Conservation (phyloP, 2,113 vertebrate species). For the Tupaia chinensis region DNA sequence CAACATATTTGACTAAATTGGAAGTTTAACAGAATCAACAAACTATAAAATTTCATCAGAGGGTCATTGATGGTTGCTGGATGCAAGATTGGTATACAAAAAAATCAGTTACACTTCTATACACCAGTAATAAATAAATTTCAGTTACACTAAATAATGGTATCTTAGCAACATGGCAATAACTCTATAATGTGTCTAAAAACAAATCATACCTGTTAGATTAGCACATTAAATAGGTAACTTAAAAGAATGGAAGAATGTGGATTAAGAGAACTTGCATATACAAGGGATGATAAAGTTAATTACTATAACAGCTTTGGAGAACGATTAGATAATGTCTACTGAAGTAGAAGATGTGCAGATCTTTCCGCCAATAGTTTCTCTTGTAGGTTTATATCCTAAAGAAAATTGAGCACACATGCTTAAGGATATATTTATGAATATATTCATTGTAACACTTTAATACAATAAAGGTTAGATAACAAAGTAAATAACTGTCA, state of each 20-base stretch:
- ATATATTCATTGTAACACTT: neutral
- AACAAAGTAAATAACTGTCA: slow-evolving; percentile 28
- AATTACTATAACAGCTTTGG: neutral
- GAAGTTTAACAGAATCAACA: neutral
- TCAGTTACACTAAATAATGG: neutral
- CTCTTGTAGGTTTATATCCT: neutral
- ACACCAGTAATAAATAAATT: neutral
- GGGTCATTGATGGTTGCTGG: neutral
- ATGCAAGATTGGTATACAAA: neutral
- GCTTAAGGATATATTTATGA: neutral
- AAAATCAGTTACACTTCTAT: neutral
- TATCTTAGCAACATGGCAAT: neutral
- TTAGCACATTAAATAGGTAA: neutral
- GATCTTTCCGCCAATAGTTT: neutral
- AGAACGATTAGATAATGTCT: neutral
- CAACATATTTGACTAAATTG: neutral
- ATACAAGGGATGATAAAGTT: neutral
- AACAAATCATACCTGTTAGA: neutral
- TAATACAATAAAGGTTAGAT: slow-evolving; percentile 49
- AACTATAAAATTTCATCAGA: neutral
- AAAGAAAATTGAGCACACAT: neutral
- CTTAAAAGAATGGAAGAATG: neutral
- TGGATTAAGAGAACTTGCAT: neutral
- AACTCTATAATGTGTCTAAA: neutral
- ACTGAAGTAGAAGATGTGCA: neutral